phyloP scores from a whole-genome alignment of 1,140 invertebrate genomes.

The Cephus cinctus region DNA sequence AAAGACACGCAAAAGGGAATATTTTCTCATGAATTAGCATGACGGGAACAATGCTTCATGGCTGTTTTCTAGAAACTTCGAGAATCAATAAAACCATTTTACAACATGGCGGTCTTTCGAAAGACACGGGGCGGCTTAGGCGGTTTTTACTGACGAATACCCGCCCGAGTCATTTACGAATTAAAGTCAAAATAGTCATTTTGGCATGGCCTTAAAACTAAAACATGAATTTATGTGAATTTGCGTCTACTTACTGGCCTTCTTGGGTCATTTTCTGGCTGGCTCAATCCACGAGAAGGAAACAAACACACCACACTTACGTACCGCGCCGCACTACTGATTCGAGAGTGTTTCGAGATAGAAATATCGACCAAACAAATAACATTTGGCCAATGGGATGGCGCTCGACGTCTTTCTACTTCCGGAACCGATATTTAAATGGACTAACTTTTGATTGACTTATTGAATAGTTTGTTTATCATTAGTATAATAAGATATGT shows the following conservation, averaged over 20 bases:
- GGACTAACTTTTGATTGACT: too few species aligned
- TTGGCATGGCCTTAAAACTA: too few species aligned
- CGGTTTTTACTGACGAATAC: slow-evolving; percentile 1
- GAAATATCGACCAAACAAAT: slow-evolving; percentile 25
- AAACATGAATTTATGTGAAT: not conserved
- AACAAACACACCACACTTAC: slow-evolving; percentile 40
- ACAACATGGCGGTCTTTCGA: slow-evolving; percentile 48
- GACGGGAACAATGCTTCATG: too few species aligned
- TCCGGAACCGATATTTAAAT: not conserved
- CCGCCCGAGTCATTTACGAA: not conserved
- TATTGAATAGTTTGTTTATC: too few species aligned
- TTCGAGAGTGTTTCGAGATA: slow-evolving; percentile 35
- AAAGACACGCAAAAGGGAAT: too few species aligned
- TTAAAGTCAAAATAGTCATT: not conserved
- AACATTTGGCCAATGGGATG: not conserved
- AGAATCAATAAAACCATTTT: slow-evolving; percentile 49
- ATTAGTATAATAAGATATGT: too few species aligned
- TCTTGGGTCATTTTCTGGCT: slow-evolving; percentile 47
- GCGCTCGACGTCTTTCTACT: not conserved
- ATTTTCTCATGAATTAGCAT: too few species aligned
- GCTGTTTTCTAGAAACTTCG: slow-evolving; percentile 46
- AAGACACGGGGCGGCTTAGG: slow-evolving; percentile 28
- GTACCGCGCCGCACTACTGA: slow-evolving; percentile 27
- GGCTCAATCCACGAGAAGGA: slow-evolving; percentile 27
- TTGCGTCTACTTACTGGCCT: slow-evolving; percentile 46